These are phyloP conservation scores for Stenolophus ochropezus DNA, from an alignment of 2,888 invertebrate species.

Conservation along the genomic window DNA sequence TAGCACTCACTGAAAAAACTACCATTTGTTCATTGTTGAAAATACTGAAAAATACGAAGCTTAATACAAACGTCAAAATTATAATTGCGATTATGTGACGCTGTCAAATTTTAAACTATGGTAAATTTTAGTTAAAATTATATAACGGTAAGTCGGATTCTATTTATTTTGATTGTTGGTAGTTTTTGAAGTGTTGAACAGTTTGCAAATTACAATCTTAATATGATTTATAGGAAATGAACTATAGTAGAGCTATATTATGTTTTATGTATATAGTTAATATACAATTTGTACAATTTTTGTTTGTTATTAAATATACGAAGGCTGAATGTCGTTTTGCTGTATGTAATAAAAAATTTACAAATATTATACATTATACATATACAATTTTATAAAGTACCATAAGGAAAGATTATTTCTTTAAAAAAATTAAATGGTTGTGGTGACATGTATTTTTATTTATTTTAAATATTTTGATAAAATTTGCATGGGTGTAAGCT, in stretches of 20 bases:
- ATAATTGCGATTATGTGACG: conserved; percentile 6
- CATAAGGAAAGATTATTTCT: conserved; percentile 6
- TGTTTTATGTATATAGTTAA: conserved; percentile 57
- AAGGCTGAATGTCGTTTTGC: conserved; percentile 55
- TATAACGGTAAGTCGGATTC: conserved; percentile 8
- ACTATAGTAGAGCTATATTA: conserved; percentile 39
- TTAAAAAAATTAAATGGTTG: conserved; percentile 24
- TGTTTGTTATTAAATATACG: conserved; percentile 38
- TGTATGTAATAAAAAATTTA: conserved; percentile 55
- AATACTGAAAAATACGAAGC: too few species aligned
- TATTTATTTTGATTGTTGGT: background rate
- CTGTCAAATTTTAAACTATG: conserved; percentile 33
- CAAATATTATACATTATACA: conserved; percentile 49
- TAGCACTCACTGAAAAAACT: background rate
- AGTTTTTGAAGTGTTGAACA: background rate
- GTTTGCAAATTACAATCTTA: conserved; percentile 33
- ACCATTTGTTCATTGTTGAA: conserved; percentile 1
- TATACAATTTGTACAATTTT: conserved; percentile 51
- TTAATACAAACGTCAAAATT: conserved; percentile 44
- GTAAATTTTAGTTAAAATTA: conserved; percentile 34
- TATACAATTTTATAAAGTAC: conserved; percentile 47
- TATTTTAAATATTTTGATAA: conserved; percentile 22
- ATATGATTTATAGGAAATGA: conserved; percentile 35
- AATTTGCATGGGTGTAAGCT: background rate
- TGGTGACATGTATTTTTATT: conserved; percentile 27